A percentile compares a stretch with the other conserved stretches of the same genome.
These are phyloP conservation scores for Polydrusus cervinus DNA, from an alignment of 2,888 invertebrate species.

Conservation along the genomic window DNA sequence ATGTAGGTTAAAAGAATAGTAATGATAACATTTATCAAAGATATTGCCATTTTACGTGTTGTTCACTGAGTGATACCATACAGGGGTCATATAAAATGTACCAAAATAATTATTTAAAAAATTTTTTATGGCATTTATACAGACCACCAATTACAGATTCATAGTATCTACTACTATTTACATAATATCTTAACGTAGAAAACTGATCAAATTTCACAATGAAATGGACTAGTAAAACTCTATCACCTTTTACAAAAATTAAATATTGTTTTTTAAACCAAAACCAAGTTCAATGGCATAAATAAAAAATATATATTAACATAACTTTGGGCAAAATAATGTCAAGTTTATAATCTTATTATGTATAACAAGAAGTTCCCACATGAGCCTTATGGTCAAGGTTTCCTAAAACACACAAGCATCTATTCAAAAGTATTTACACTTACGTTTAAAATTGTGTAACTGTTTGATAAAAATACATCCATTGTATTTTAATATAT, in stretches of 20 bases:
- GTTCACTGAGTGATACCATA: not conserved
- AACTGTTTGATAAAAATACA: conserved; percentile 4
- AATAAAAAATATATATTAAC: conserved; percentile 11
- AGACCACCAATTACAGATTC: too few species aligned
- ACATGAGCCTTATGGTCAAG: conserved; percentile 33
- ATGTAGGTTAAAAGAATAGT: not conserved
- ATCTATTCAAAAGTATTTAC: conserved; percentile 18
- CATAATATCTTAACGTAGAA: too few species aligned
- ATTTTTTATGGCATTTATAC: too few species aligned
- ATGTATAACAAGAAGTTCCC: conserved; percentile 22
- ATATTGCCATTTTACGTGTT: not conserved
- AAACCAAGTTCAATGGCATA: not conserved
- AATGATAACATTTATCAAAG: not conserved
- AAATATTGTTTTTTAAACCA: too few species aligned
- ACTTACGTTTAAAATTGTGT: conserved; percentile 13
- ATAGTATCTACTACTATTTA: too few species aligned
- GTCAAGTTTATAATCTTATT: conserved; percentile 46
- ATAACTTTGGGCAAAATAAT: conserved; percentile 37
- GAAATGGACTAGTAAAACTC: too few species aligned
- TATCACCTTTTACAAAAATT: too few species aligned
- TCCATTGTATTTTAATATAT: conserved; percentile 12
- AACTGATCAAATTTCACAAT: too few species aligned
- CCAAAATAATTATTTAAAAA: too few species aligned
- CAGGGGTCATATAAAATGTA: not conserved
- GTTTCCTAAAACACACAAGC: conserved; percentile 21